phyloP scores from a whole-genome alignment of 2,797 vertebrate genomes.

The Lemur catta region DNA sequence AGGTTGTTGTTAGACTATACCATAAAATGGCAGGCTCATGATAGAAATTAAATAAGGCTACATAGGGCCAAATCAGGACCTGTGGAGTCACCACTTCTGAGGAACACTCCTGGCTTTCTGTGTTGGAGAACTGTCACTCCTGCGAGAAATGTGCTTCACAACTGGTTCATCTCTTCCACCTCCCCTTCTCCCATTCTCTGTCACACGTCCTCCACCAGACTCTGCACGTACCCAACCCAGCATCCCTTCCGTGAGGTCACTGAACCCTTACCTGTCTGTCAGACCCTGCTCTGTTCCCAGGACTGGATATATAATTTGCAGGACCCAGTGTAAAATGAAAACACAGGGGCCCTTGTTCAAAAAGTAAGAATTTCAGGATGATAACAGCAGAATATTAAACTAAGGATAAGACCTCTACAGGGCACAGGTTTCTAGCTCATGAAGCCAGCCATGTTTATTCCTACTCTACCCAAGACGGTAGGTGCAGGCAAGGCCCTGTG shows the following conservation, averaged over 20 bases:
- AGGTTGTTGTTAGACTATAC: background rate
- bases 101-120: background rate
- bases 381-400: background rate
- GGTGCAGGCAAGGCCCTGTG: background rate
- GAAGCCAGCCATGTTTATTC: background rate
- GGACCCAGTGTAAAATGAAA: background rate
- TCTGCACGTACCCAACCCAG: background rate
- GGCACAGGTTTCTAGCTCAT: accelerated
- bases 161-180: background rate
- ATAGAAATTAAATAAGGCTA: background rate
- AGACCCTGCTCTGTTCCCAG: background rate
- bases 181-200: background rate
- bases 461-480: background rate
- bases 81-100: background rate
- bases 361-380: background rate
- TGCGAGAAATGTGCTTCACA: background rate
- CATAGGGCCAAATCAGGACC: background rate
- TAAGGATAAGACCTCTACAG: background rate
- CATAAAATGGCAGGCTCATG: background rate
- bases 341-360: background rate
- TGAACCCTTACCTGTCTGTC: background rate
- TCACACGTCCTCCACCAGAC: background rate
- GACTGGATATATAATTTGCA: background rate
- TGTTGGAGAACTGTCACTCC: background rate
- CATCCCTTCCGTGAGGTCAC: background rate